These are phyloP conservation scores for Camponotus fellah DNA, from an alignment of 2,888 invertebrate genomes.

Conservation along the genomic window DNA sequence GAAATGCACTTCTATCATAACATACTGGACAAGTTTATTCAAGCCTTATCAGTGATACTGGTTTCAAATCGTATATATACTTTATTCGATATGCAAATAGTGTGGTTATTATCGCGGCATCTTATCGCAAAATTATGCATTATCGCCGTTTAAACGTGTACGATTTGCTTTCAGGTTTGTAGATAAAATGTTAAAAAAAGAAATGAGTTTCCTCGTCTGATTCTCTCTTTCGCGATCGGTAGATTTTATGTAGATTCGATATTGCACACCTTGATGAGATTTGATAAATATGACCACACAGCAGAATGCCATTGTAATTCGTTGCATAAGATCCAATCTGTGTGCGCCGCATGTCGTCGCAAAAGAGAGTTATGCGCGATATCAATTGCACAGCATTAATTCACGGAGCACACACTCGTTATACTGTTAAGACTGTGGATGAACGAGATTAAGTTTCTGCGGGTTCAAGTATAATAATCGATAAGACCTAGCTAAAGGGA, in stretches of 20 bases:
- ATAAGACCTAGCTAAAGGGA: constrained; percentile 48
- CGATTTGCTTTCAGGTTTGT: neutral
- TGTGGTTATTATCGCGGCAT: neutral
- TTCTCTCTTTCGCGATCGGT: neutral
- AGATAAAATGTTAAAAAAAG: neutral
- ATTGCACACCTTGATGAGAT: neutral
- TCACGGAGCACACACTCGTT: constrained; percentile 33
- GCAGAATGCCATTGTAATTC: constrained; percentile 39
- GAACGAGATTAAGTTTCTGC: constrained; percentile 42
- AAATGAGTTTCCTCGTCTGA: neutral
- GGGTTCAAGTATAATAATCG: constrained; percentile 55
- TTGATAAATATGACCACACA: constrained; percentile 9
- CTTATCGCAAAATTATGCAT: constrained; percentile 64
- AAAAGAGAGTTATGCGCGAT: constrained; percentile 1
- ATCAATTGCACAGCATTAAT: constrained; percentile 50
- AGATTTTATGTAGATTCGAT: neutral
- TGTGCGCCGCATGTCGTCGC: constrained; percentile 3
- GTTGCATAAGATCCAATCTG: constrained; percentile 9
- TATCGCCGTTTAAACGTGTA: constrained; percentile 39
- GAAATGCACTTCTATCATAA: constrained; percentile 1
- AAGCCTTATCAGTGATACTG: constrained; percentile 21
- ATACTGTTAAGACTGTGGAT: constrained; percentile 39
- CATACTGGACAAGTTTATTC: constrained; percentile 11
- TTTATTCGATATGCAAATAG: constrained; percentile 9
- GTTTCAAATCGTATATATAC: neutral